phyloP scores from a whole-genome alignment of 53 echinoderm and acorn worm species.

The Echinometra lucunter region DNA sequence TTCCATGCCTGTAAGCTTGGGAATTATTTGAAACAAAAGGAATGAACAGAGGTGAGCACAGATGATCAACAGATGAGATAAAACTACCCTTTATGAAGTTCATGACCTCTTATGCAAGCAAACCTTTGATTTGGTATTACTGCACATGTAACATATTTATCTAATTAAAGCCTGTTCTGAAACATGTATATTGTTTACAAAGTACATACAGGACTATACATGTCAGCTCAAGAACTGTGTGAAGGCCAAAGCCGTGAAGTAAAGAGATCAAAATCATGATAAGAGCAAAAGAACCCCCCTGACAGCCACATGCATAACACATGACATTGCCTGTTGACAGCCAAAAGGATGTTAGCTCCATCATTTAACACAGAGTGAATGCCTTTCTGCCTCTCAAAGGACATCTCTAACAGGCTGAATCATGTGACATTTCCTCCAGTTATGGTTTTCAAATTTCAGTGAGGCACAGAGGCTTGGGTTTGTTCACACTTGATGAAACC shows the following conservation, averaged over 20 bases:
- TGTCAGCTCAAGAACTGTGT: no score
- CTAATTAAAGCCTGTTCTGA: no score
- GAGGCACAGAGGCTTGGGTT: neutral
- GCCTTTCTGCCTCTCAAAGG: neutral
- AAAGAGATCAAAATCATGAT: neutral
- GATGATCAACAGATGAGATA: neutral
- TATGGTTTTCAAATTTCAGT: neutral
- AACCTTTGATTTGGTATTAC: neutral
- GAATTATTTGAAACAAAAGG: neutral
- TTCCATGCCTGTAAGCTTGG: neutral
- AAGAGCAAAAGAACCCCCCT: neutral
- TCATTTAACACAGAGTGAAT: neutral
- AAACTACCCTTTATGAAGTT: neutral
- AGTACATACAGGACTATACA: no score
- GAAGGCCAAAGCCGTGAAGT: neutral
- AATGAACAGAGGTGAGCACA: neutral
- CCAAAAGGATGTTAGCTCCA: neutral
- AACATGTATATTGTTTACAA: no score
- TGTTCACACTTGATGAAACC: neutral
- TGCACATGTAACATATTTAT: neutral
- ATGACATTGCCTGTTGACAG: neutral
- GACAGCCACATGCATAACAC: constrained; percentile 23
- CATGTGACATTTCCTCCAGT: constrained; percentile 53
- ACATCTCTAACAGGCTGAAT: constrained; percentile 49
- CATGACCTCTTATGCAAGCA: neutral